Evolutionary conservation across 2,888 invertebrate species (phyloP).

Genomic region (Drosophila maculinotata): DNA sequence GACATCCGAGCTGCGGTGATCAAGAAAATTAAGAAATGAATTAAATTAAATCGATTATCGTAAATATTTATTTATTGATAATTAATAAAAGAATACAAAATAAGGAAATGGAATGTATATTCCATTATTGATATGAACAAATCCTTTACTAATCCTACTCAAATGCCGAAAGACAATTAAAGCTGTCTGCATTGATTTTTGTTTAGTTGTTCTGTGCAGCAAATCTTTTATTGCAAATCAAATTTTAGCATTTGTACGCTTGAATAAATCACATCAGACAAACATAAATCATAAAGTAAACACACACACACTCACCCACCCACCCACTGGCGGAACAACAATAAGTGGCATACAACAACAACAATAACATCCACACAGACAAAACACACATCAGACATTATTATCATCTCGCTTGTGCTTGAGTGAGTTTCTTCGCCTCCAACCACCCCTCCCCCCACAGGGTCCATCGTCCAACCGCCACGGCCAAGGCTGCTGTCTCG

Average conservation of each 20-base stretch:
- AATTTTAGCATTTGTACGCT: slow-evolving; percentile 75
- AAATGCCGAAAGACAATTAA: slow-evolving; percentile 47
- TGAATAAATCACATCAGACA: slow-evolving; percentile 83
- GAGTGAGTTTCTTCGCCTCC: slow-evolving; percentile 81
- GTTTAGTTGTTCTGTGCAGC: neutral
- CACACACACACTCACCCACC: slow-evolving; percentile 40
- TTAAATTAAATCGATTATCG: neutral
- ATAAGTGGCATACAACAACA: slow-evolving; percentile 41
- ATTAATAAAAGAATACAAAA: neutral
- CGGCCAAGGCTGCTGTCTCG: slow-evolving; percentile 54
- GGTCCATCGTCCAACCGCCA: slow-evolving; percentile 52
- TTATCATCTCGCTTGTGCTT: slow-evolving; percentile 85
- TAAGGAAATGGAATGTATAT: neutral
- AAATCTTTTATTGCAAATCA: slow-evolving; percentile 74
- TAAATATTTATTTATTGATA: neutral
- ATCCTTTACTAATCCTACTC: neutral
- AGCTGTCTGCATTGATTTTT: slow-evolving; percentile 22
- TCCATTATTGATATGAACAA: neutral
- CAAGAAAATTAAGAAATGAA: neutral
- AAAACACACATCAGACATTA: slow-evolving; percentile 81
- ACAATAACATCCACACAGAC: slow-evolving; percentile 34
- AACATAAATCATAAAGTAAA: slow-evolving; percentile 80
- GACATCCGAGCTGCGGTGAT: no score
- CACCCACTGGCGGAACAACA: slow-evolving; percentile 43
- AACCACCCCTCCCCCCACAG: slow-evolving; percentile 6